A percentile compares a stretch with the other conserved stretches of the same genome.
These are phyloP conservation scores for Frieseomelitta varia DNA, from an alignment of 1,140 invertebrate species.

Conservation along the genomic window DNA sequence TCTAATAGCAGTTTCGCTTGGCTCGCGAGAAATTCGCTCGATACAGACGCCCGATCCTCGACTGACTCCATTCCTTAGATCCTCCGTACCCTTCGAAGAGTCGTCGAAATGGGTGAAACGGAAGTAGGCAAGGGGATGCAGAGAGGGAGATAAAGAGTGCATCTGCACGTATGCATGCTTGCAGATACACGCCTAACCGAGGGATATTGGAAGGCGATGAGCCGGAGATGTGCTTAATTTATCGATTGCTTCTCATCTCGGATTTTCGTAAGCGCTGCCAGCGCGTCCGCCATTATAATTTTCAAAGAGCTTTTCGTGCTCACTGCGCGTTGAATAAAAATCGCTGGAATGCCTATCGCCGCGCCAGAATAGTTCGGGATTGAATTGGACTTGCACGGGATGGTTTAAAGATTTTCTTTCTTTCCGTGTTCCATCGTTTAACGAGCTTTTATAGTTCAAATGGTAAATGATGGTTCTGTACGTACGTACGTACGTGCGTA, in stretches of 20 bases:
- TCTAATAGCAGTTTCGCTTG: conserved; percentile 42
- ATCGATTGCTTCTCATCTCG: conserved; percentile 16
- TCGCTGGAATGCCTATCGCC: too few species aligned
- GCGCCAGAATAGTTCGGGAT: too few species aligned
- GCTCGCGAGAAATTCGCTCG: conserved; percentile 46
- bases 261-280: conserved; percentile 23
- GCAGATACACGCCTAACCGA: conserved; percentile 7
- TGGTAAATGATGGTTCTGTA: not conserved
- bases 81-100: not conserved
- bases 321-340: not conserved
- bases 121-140: not conserved
- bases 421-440: not conserved
- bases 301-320: conserved; percentile 4
- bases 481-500: too few species aligned
- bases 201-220: conserved; percentile 14
- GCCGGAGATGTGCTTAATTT: conserved; percentile 40
- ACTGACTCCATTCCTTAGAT: conserved; percentile 10
- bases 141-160: conserved; percentile 13
- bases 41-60: not conserved
- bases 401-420: not conserved
- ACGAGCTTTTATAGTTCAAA: not conserved
- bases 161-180: conserved; percentile 7
- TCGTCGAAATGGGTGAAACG: conserved; percentile 28
- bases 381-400: not conserved
- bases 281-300: conserved; percentile 7